phyloP scores from a whole-genome alignment of 2,888 invertebrate genomes.

The Caenorhabditis sp. region DNA sequence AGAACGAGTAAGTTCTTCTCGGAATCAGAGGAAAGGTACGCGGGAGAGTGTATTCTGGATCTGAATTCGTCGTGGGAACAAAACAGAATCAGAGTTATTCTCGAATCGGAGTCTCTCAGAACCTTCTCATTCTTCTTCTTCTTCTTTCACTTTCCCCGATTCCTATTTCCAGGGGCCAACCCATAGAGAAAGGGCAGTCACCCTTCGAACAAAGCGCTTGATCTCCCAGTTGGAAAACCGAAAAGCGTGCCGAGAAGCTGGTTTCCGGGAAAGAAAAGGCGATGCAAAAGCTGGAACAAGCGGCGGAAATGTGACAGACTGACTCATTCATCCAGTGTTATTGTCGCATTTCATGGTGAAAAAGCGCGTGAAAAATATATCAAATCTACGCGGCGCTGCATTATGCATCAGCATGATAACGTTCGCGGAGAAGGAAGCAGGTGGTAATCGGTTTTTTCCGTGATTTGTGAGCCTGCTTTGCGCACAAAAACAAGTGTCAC shows the following conservation, averaged over 20 bases:
- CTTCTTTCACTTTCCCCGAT: neutral
- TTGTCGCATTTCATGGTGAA: conserved; percentile 2
- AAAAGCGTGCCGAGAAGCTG: too few species aligned
- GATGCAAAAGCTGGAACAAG: neutral
- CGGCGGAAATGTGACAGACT: neutral
- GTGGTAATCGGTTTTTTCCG: conserved; percentile 6
- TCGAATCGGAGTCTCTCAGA: too few species aligned
- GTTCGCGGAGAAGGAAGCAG: conserved; percentile 23
- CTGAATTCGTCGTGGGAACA: neutral
- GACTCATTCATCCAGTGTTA: conserved; percentile 1
- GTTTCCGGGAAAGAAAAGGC: neutral
- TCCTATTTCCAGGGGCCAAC: neutral
- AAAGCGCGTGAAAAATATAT: conserved; percentile 10
- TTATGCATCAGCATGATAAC: conserved; percentile 35
- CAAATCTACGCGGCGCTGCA: conserved; percentile 5
- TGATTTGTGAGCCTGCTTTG: conserved; percentile 6
- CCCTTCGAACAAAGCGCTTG: conserved; percentile 1
- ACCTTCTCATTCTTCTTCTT: neutral
- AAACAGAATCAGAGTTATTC: too few species aligned
- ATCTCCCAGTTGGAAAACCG: neutral
- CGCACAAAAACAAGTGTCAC: neutral
- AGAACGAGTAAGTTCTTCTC: neutral
- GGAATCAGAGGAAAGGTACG: neutral
- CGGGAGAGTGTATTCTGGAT: conserved; percentile 9
- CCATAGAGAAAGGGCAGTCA: neutral